Evolutionary conservation across 1,140 invertebrate genomes (phyloP).

Genomic region (Agrypnia vestita): DNA sequence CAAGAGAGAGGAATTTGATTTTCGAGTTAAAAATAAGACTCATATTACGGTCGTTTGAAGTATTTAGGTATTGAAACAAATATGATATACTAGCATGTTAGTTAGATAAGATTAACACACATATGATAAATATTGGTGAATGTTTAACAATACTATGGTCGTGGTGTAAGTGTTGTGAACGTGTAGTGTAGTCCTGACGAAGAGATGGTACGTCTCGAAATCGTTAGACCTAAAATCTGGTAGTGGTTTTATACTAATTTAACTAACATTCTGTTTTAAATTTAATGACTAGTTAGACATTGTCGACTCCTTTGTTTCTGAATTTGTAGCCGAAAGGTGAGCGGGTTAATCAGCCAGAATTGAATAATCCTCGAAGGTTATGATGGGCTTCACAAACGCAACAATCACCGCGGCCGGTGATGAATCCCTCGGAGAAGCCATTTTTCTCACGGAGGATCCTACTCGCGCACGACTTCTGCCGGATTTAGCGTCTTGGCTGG

Average conservation of each 20-base stretch:
- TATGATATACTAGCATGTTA: not conserved
- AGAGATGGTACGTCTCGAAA: no score
- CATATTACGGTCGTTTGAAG: no score
- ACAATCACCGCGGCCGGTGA: slow-evolving; percentile 37
- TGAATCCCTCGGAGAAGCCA: slow-evolving; percentile 17
- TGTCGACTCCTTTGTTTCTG: not conserved
- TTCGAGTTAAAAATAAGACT: no score
- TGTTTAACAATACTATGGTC: no score
- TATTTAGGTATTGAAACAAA: not conserved
- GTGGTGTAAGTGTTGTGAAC: no score
- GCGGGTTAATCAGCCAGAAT: not conserved
- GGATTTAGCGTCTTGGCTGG: slow-evolving; percentile 1
- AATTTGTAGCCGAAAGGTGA: not conserved
- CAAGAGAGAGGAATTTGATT: no score
- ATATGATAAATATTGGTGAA: no score
- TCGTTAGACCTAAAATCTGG: no score
- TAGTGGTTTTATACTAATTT: no score
- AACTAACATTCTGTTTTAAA: no score
- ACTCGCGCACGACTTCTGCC: slow-evolving; percentile 24
- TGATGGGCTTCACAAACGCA: slow-evolving; percentile 9
- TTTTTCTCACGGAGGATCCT: slow-evolving; percentile 30
- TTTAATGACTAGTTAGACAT: not conserved
- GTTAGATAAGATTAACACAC: no score
- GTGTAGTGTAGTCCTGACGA: no score
- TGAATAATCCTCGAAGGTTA: slow-evolving; percentile 36